These are phyloP conservation scores for Eciton burchellii DNA, from an alignment of 1,140 invertebrate genomes.

Conservation along the genomic window DNA sequence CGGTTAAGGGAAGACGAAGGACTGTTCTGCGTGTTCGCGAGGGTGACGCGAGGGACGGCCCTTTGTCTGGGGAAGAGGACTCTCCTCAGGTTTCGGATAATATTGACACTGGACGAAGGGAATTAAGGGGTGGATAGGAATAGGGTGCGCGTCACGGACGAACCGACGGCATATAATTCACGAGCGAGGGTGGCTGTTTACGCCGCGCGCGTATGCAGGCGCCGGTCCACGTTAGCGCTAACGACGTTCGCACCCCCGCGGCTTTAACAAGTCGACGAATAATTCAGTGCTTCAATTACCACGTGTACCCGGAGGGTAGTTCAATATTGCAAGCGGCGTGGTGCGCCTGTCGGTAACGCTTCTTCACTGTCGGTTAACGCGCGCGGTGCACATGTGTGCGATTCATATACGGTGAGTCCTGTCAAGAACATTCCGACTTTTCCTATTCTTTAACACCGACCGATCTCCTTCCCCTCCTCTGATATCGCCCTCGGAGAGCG, in stretches of 20 bases:
- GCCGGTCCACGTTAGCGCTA: conserved; percentile 71
- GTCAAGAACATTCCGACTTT: conserved; percentile 56
- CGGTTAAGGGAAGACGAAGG: conserved; percentile 26
- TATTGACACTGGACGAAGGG: conserved; percentile 55
- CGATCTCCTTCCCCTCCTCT: neutral
- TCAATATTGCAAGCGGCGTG: conserved; percentile 78
- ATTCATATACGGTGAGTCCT: conserved; percentile 74
- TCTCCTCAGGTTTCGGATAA: conserved; percentile 45
- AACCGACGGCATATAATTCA: conserved; percentile 76
- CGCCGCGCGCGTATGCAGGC: conserved; percentile 41
- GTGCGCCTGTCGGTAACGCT: conserved; percentile 68
- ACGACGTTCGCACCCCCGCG: conserved; percentile 79
- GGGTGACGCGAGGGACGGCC: neutral
- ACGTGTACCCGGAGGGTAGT: conserved; percentile 73
- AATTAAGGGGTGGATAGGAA: too few relatives aligned
- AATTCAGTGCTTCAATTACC: conserved; percentile 83
- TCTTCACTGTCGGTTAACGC: conserved; percentile 74
- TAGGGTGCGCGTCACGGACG: conserved; percentile 35
- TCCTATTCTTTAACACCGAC: conserved; percentile 39
- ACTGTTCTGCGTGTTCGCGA: neutral
- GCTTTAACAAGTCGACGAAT: conserved; percentile 80
- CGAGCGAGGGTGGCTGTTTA: conserved; percentile 72
- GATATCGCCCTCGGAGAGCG: neutral
- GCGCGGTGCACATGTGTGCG: conserved; percentile 5
- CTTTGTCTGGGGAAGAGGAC: conserved; percentile 25